A percentile compares a stretch with the other conserved stretches of the same genome.
Evolutionary conservation across 1,140 invertebrate genomes (phyloP).

Genomic region (Chionoecetes opilio): DNA sequence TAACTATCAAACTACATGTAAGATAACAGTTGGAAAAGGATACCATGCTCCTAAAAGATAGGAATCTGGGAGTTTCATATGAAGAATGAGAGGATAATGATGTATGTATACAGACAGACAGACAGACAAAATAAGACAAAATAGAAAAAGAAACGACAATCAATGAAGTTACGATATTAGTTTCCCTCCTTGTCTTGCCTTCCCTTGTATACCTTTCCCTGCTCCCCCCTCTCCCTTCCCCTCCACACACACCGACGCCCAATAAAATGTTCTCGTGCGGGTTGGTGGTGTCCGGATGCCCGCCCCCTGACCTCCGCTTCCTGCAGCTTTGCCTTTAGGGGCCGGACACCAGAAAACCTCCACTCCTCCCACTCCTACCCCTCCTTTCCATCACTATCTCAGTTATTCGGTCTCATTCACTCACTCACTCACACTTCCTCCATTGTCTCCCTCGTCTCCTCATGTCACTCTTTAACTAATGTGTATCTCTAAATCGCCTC

Average conservation of each 20-base stretch:
- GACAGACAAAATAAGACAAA: no score
- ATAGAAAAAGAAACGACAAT: no score
- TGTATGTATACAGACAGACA: no score
- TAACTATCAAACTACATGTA: no score
- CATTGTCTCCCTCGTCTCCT: neutral
- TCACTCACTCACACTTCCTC: slow-evolving; percentile 27
- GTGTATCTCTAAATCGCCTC: neutral
- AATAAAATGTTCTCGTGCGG: slow-evolving; percentile 4
- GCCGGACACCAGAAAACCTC: neutral
- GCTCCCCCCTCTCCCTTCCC: neutral
- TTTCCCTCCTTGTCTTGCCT: neutral
- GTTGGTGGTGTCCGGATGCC: slow-evolving; percentile 47
- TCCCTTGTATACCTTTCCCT: neutral
- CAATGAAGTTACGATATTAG: no score
- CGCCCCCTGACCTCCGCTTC: slow-evolving; percentile 61
- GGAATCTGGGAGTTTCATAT: no score
- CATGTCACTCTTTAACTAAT: neutral
- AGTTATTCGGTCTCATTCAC: neutral
- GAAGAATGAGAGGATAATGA: no score
- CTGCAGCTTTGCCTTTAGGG: slow-evolving; percentile 50
- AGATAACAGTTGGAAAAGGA: no score
- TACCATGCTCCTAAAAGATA: no score
- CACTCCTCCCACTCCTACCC: neutral
- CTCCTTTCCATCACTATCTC: neutral
- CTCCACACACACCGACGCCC: neutral